Base-by-base conservation (phyloP, 2,113 vertebrate species). In the Pterocles burchelli region DNA sequence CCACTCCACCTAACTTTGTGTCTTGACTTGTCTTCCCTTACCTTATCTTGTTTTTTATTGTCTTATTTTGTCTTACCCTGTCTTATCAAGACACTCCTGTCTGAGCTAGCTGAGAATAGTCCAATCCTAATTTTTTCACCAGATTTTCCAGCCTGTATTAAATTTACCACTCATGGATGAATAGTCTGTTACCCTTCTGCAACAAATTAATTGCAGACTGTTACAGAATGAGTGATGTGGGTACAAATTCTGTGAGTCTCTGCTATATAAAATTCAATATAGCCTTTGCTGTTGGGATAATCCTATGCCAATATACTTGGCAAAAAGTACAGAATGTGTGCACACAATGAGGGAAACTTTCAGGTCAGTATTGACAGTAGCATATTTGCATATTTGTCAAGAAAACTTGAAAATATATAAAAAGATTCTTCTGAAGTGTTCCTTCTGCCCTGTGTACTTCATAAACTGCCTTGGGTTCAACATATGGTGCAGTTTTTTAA, bases 171-270 rank as follows among this genome's bases (percentile, higher is more conserved):
- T 95, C 45, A 65, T 65, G 52, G 73, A 94, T 92, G 84, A 92
- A 97, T 95, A 94, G 95, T 92, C 84, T 95, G 84, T 85, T 96
- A 87, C 52, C 54, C 94, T 95, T 94, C 87, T 95, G 93, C 89
- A 82, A 89, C 80, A 95, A 95, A 96, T 96, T 95, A 95, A 91
- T 91, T 89, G 62, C 94, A 97, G 83, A 34, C 90, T 95, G 68
- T 88, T 95, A 91, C 65, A 87, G 67, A 91, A 82, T 95, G 93
- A 96, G 76, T 96, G 94, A 95, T 96, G 96, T 97, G 96, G 96
- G 95, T 97, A 94, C 73, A 87, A 92, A 94, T 78, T 89, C 65
- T 95, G 76, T 77, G 63, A 88, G 79, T 72, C 43, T 89, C 68
- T 95, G 70, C 84, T 75, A 36, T 45, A 87, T 87, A 94, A 91